Conservation (phyloP, 2,797 vertebrate genomes). For the Enteromius afrohamiltoni region DNA sequence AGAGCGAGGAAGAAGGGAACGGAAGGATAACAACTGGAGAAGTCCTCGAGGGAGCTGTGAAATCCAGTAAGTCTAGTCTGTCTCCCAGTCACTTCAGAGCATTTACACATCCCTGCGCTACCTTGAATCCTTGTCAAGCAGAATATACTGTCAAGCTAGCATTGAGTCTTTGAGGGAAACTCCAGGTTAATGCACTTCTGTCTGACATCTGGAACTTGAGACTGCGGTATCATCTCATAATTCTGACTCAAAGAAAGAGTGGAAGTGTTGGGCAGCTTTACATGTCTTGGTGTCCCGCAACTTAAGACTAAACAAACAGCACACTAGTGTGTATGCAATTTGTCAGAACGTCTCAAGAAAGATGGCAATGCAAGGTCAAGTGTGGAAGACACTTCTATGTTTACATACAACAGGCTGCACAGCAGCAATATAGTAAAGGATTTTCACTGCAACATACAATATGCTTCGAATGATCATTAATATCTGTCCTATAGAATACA, state of each 20-base stretch:
- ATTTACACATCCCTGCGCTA: constrained; percentile 6
- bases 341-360: neutral
- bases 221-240: constrained; percentile 19
- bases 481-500: no score
- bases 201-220: constrained; percentile 8
- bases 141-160: constrained; percentile 26
- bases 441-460: neutral
- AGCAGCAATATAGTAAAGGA: neutral
- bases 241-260: neutral
- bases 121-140: constrained; percentile 22
- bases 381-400: neutral
- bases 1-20: neutral
- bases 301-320: neutral
- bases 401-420: neutral
- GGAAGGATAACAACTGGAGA: constrained; percentile 13
- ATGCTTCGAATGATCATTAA: no score
- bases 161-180: constrained; percentile 16
- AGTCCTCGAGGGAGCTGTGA: constrained; percentile 21
- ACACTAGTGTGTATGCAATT: neutral
- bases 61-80: constrained; percentile 26
- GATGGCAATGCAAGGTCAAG: neutral
- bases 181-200: constrained; percentile 15
- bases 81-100: constrained; percentile 14
- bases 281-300: neutral
- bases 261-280: neutral